These are phyloP conservation scores for Argopecten irradians DNA, from an alignment of 1,140 invertebrate genomes.

Conservation along the genomic window DNA sequence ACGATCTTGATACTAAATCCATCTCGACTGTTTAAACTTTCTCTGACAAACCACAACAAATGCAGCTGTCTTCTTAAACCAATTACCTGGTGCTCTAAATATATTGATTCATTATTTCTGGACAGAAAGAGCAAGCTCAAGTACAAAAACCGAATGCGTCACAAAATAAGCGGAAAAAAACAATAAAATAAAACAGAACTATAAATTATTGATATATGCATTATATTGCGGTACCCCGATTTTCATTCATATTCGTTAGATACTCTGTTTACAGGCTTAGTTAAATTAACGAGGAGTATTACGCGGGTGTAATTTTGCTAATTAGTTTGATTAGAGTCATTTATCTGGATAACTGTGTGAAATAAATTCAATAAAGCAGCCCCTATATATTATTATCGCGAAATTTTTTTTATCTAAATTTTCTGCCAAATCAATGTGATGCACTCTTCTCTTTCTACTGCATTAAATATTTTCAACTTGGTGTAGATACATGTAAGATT, in stretches of 20 bases:
- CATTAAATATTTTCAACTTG: neutral
- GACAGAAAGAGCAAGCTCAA: too few relatives aligned
- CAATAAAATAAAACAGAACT: too few relatives aligned
- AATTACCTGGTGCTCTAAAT: neutral
- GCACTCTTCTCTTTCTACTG: neutral
- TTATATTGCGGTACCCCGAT: neutral
- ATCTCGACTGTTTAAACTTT: neutral
- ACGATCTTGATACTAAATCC: too few relatives aligned
- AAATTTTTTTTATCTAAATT: neutral
- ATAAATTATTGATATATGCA: too few relatives aligned
- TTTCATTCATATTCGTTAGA: neutral
- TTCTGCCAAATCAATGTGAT: neutral
- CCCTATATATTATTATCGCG: neutral
- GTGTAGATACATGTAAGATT: too few relatives aligned
- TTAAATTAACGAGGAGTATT: neutral
- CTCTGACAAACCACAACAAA: neutral
- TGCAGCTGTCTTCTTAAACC: neutral
- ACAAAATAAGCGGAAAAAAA: too few relatives aligned
- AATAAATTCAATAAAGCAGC: neutral
- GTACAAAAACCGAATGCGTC: too few relatives aligned
- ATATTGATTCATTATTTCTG: too few relatives aligned
- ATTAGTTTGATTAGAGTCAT: neutral
- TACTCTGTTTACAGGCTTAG: neutral
- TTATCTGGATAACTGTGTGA: neutral
- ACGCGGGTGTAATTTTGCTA: too few relatives aligned